Percentiles rank a stretch among this genome's conserved stretches.
These are phyloP conservation scores for Ictalurus furcatus DNA, from an alignment of 2,113 vertebrate genomes.

Conservation along the genomic window DNA sequence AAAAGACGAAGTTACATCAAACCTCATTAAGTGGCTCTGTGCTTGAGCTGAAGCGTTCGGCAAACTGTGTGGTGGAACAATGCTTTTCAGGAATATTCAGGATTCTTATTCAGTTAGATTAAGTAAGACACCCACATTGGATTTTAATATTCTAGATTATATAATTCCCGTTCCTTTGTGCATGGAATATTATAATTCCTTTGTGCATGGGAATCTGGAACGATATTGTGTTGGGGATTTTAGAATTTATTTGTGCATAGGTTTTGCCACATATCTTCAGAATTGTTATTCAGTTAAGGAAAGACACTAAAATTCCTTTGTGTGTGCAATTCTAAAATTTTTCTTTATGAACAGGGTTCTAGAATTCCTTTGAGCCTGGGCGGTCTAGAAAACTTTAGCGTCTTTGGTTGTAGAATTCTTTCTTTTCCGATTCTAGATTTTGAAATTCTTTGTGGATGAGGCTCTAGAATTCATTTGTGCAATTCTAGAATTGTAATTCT, in stretches of 20 bases:
- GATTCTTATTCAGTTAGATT: neutral
- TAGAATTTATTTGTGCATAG: neutral
- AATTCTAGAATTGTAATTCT: neutral
- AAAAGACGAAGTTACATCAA: conserved; percentile 13
- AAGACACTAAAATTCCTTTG: neutral
- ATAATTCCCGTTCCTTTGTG: neutral
- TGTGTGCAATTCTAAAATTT: neutral
- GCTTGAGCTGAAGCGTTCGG: neutral
- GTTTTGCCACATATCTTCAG: neutral
- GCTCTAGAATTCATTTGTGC: neutral
- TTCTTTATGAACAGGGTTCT: neutral
- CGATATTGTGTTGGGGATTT: neutral
- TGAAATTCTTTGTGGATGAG: neutral
- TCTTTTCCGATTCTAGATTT: no score
- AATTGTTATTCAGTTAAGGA: neutral
- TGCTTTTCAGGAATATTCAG: neutral
- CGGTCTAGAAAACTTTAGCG: neutral
- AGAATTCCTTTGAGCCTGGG: neutral
- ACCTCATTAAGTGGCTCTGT: neutral
- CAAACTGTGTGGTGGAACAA: neutral
- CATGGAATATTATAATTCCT: neutral
- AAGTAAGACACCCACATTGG: neutral
- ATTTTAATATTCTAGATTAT: neutral
- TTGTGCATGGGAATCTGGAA: neutral
- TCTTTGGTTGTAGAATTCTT: neutral